A percentile compares a stretch with the other conserved stretches of the same genome.
These are phyloP conservation scores for Flabesymbios commensalis DNA, from an alignment of 2,888 invertebrate genomes.

Conservation along the genomic window DNA sequence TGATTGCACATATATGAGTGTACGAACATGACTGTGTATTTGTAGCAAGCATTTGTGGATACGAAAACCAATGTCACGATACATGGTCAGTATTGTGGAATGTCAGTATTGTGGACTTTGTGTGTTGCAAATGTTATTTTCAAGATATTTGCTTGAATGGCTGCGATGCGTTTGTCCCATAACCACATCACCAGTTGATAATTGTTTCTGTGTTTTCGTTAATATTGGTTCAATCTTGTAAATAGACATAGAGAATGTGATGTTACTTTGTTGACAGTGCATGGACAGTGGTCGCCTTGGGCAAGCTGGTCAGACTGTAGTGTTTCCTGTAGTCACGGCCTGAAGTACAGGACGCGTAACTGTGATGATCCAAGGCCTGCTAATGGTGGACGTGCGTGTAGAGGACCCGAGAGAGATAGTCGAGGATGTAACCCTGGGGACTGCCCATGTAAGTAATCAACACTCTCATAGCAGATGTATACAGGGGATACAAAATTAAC, in stretches of 20 bases:
- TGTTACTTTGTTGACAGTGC: too few species aligned
- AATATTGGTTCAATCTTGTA: too few species aligned
- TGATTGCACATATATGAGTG: too few species aligned
- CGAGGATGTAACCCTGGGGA: conserved; percentile 41
- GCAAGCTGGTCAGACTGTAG: conserved; percentile 68
- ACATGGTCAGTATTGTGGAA: conserved; percentile 46
- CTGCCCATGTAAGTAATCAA: conserved; percentile 52
- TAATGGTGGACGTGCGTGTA: conserved; percentile 61
- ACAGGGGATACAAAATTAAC: background rate
- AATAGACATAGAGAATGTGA: too few species aligned
- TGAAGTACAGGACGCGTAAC: conserved; percentile 64
- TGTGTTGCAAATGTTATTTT: too few species aligned
- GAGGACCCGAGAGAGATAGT: conserved; percentile 53
- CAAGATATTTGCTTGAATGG: too few species aligned
- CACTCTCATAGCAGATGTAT: background rate
- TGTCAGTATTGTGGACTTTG: too few species aligned
- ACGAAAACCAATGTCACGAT: conserved; percentile 53
- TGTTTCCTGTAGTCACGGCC: conserved; percentile 65
- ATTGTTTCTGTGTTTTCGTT: too few species aligned
- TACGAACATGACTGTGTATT: conserved; percentile 54
- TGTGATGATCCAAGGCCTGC: conserved; percentile 64
- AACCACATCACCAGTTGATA: too few species aligned
- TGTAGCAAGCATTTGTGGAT: conserved; percentile 54
- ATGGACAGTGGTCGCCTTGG: conserved; percentile 66
- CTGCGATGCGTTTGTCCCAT: too few species aligned